Conservation (phyloP, 2,113 vertebrate species). For the Macquaria ambigua region DNA sequence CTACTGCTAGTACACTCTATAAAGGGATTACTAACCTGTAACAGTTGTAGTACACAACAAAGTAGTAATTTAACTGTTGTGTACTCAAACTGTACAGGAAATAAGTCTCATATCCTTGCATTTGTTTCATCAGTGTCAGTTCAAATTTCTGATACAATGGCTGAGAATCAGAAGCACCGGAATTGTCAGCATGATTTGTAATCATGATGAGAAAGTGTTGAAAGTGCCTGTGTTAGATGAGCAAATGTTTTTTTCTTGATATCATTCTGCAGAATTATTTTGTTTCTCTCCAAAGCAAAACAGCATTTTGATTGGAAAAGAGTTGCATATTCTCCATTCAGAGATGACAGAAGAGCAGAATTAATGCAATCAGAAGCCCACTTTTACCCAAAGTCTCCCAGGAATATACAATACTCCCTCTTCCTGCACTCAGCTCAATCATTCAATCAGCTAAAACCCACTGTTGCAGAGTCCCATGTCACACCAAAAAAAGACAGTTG, state of each 20-base stretch:
- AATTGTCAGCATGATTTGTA: background rate
- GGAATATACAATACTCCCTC: conserved; percentile 16
- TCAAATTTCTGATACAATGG: background rate
- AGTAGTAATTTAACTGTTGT: conserved; percentile 30
- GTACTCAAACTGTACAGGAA: conserved; percentile 30
- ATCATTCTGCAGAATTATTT: conserved; percentile 14
- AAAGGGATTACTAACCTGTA: conserved; percentile 61
- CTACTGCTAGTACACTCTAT: conserved; percentile 28
- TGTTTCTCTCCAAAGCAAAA: conserved; percentile 16
- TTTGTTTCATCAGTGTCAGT: background rate
- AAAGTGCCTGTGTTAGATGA: conserved; percentile 26
- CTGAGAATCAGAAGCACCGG: background rate
- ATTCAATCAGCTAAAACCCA: conserved; percentile 40
- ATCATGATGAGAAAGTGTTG: background rate
- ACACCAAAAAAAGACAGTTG: conserved; percentile 50
- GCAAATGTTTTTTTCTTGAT: background rate
- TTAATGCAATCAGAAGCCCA: conserved; percentile 23
- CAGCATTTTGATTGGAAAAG: conserved; percentile 21
- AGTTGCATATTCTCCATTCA: conserved; percentile 4
- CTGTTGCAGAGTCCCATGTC: conserved; percentile 25
- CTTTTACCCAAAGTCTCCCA: conserved; percentile 6
- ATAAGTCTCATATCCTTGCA: conserved; percentile 4
- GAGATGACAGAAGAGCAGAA: conserved; percentile 17
- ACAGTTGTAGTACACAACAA: conserved; percentile 43
- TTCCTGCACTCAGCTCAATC: conserved; percentile 25